Percentiles rank a stretch among this genome's conserved stretches.
These are phyloP conservation scores for Dynastes grantii DNA, from an alignment of 2,888 invertebrate genomes.

Conservation along the genomic window DNA sequence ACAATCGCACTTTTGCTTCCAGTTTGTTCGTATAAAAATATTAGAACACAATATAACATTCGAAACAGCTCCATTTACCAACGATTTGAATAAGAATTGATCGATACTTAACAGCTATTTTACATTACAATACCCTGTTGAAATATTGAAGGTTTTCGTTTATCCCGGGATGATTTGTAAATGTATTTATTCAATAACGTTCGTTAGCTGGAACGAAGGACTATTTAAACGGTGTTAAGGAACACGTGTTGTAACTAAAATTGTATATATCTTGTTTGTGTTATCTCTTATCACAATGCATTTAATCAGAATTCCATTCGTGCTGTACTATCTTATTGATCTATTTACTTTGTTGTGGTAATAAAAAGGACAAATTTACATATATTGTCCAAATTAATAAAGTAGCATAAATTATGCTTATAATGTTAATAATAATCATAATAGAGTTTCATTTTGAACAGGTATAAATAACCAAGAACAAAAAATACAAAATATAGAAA, in stretches of 20 bases:
- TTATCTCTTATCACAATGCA: constrained; percentile 14
- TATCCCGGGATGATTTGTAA: constrained; percentile 25
- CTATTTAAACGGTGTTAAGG: constrained; percentile 19
- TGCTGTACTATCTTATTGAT: background rate
- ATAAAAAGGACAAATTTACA: background rate
- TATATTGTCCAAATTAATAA: too few species aligned
- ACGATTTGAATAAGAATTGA: constrained; percentile 22
- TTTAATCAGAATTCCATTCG: constrained; percentile 16
- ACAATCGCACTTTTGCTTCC: background rate
- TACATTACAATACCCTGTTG: constrained; percentile 23
- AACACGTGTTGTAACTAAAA: background rate
- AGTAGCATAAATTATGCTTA: too few species aligned
- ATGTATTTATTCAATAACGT: constrained; percentile 31
- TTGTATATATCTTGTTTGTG: constrained; percentile 15
- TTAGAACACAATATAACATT: background rate
- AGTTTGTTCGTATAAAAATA: constrained; percentile 19
- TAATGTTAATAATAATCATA: too few species aligned
- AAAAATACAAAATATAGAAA: too few species aligned
- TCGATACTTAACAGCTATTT: constrained; percentile 20
- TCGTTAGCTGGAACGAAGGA: constrained; percentile 9
- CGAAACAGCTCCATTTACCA: background rate
- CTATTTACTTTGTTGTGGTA: background rate
- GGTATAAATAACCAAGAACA: too few species aligned
- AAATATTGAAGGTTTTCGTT: constrained; percentile 27
- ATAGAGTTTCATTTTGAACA: too few species aligned